Evolutionary conservation across 2,888 invertebrate genomes (phyloP).

Genomic region (Calameuta pallipes): DNA sequence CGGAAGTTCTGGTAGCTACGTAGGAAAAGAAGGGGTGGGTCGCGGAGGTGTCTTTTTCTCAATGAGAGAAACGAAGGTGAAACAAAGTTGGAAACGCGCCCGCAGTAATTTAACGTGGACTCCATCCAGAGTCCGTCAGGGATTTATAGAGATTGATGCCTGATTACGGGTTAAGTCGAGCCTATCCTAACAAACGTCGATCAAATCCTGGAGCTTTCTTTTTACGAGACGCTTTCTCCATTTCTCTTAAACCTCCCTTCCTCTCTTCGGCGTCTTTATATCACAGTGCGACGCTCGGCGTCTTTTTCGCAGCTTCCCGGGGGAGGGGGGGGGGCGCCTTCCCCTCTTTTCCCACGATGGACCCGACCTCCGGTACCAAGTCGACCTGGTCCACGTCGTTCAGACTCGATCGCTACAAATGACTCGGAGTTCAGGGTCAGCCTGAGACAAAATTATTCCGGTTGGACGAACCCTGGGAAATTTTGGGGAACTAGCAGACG

Average conservation of each 20-base stretch:
- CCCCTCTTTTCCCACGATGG: neutral
- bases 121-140: slow-evolving; percentile 7
- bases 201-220: slow-evolving; percentile 11
- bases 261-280: neutral
- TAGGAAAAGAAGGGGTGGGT: neutral
- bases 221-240: neutral
- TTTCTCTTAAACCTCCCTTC: too few species aligned
- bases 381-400: neutral
- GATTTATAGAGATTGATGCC: slow-evolving; percentile 20
- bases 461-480: neutral
- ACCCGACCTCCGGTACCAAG: neutral
- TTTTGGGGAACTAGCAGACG: neutral
- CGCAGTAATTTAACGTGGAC: slow-evolving; percentile 8
- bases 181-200: slow-evolving; percentile 19
- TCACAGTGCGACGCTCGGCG: neutral
- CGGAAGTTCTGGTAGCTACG: neutral
- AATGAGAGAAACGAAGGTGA: slow-evolving; percentile 11
- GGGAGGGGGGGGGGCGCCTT: too few species aligned
- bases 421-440: slow-evolving; percentile 8
- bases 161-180: slow-evolving; percentile 11
- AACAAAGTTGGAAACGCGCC: slow-evolving; percentile 9
- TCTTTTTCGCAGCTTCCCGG: neutral
- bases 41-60: neutral
- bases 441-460: neutral
- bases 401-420: slow-evolving; percentile 15